Evolutionary conservation across 1,140 invertebrate genomes (phyloP), one percentile per base, ranked within the genome.

Genomic region (Drosophila elegans): DNA sequence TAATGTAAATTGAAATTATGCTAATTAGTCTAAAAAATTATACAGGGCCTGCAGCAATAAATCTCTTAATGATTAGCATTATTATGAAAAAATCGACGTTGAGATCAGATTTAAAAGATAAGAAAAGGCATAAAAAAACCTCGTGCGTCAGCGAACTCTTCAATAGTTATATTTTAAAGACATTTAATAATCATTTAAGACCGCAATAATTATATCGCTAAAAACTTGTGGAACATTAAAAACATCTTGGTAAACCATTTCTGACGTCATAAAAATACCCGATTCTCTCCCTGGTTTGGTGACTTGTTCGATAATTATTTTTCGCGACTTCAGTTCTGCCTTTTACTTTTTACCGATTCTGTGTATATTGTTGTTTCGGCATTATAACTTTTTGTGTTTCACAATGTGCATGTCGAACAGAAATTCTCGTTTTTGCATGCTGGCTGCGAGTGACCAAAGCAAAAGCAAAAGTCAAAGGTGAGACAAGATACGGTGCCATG

Each of bases 401-500:
- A 49, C 74, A 72, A 55, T 72, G 55, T 78, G 64, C 74, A 76
- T 78, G 66, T 78, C 41, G 57, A 56, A 52, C 68, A 72, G 32
- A 53, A 64, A 78, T 78, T 78, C 67, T 78, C 74, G 74, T 77
- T 77, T 76, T 77, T 71, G 75, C 60, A 84, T 76, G 62, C 76
- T 59, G 60, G 27, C 68, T 74, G 62, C 46, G 74, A 77, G 34
- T 63, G 80, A 49, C 53, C 73, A 69, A 63, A 72, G 77, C 64
- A 62, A 57, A 71, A 69, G 67, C 64, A 71, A 71, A 71, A 72
- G 68, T 69, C 52, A 57, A 71, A 71, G 67, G 51, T 71, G 64
- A 82, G 32, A 49, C 44, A 88, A 89, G 80, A 81, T 54, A 68
- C 81, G 44, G 63, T 42, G 53, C 80, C 67, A 88, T 86, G 83